phyloP scores from a whole-genome alignment of 1,140 invertebrate genomes.

The Hycleus cichorii region DNA sequence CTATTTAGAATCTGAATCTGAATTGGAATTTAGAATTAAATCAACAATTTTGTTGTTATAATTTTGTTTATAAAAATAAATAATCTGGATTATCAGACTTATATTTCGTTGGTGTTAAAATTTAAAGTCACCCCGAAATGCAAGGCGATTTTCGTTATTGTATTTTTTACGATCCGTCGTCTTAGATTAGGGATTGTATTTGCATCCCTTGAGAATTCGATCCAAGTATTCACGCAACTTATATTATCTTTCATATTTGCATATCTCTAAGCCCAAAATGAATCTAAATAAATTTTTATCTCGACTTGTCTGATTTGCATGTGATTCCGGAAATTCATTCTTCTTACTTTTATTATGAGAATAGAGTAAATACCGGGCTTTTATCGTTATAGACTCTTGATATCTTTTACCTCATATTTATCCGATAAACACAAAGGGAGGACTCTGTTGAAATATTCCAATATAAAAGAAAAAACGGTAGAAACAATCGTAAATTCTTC shows the following conservation, averaged over 20 bases:
- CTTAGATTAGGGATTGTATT: conserved; percentile 25
- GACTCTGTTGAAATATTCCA: neutral
- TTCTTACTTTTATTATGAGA: neutral
- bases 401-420: no score
- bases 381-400: no score
- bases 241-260: conserved; percentile 25
- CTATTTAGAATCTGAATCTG: neutral
- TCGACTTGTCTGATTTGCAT: conserved; percentile 16
- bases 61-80: neutral
- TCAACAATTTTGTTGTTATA: no score
- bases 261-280: conserved; percentile 19
- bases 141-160: conserved; percentile 19
- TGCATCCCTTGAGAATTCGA: conserved; percentile 18
- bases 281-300: conserved; percentile 25
- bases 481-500: no score
- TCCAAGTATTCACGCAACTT: conserved; percentile 17
- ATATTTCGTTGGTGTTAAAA: neutral
- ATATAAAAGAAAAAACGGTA: neutral
- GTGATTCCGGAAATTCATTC: conserved; percentile 1
- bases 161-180: conserved; percentile 24
- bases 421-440: no score
- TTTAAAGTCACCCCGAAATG: conserved; percentile 2
- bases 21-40: neutral
- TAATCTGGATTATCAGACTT: neutral
- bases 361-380: neutral